A percentile compares a stretch with the other conserved stretches of the same genome.
phyloP scores from a whole-genome alignment of 2,113 vertebrate species.

The Prunella fulvescens region DNA sequence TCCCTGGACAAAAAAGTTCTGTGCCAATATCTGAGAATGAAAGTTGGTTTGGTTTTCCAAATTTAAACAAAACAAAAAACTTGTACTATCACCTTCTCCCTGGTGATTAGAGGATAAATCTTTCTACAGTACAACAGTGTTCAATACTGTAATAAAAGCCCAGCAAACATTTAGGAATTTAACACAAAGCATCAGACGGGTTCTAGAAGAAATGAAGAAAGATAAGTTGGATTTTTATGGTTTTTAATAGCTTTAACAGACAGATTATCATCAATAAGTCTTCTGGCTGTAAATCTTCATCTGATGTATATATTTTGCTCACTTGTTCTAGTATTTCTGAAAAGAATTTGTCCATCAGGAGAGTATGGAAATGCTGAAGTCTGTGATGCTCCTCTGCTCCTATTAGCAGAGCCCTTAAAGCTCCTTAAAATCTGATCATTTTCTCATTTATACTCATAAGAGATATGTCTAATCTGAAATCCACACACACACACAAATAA shows the following conservation, averaged over 20 bases:
- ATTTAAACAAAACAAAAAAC: background rate
- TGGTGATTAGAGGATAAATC: background rate
- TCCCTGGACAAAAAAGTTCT: background rate
- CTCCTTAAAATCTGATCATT: background rate
- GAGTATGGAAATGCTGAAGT: background rate
- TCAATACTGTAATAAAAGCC: background rate
- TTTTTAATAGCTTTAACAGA: background rate
- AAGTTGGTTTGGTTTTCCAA: background rate
- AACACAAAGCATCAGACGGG: background rate
- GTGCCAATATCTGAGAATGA: background rate
- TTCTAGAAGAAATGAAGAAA: background rate
- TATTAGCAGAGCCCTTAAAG: background rate
- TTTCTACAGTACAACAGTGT: background rate
- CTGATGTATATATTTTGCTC: background rate
- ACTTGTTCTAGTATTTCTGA: background rate
- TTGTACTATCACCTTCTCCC: background rate
- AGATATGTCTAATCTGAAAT: background rate
- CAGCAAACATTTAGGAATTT: background rate
- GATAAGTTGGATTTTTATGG: background rate
- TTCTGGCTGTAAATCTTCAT: background rate
- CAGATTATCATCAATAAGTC: background rate
- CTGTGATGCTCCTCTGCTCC: background rate
- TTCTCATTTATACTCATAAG: background rate
- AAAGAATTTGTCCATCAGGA: background rate
- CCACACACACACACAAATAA: background rate